Percentiles rank a stretch among this genome's conserved stretches.
These are phyloP conservation scores for Saccopteryx leptura DNA, from an alignment of 2,113 vertebrate genomes.

Conservation along the genomic window DNA sequence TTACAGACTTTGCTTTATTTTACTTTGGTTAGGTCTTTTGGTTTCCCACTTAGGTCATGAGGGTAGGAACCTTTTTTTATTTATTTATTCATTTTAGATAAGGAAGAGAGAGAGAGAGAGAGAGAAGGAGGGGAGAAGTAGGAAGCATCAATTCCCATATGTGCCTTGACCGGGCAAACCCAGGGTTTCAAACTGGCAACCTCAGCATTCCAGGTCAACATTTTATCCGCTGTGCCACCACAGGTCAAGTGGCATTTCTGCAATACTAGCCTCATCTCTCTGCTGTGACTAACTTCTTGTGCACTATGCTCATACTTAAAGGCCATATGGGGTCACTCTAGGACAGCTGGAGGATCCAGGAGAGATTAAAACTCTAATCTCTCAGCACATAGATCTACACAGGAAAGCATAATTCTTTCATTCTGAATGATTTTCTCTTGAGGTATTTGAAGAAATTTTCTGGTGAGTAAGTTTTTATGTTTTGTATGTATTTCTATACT, in stretches of 20 bases:
- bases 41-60: background rate
- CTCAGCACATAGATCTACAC: background rate
- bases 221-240: too few relatives aligned
- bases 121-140: too few relatives aligned
- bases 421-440: constrained; percentile 28
- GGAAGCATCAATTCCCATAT: too few relatives aligned
- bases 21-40: background rate
- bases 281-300: background rate
- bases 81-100: too few relatives aligned
- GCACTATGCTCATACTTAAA: background rate
- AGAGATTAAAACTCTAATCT: background rate
- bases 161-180: too few relatives aligned
- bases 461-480: background rate
- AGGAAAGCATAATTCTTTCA: background rate
- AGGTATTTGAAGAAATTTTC: constrained; percentile 37
- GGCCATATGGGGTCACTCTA: background rate
- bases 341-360: background rate
- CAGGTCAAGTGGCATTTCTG: too few relatives aligned
- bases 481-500: background rate
- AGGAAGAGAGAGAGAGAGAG: too few relatives aligned
- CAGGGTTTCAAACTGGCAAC: too few relatives aligned
- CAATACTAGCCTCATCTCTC: background rate
- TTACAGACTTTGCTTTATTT: background rate
- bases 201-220: too few relatives aligned
- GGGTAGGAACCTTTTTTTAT: background rate